A percentile compares a stretch with the other conserved stretches of the same genome.
phyloP scores from a whole-genome alignment of 2,888 invertebrate genomes.

The Philaethria dido region DNA sequence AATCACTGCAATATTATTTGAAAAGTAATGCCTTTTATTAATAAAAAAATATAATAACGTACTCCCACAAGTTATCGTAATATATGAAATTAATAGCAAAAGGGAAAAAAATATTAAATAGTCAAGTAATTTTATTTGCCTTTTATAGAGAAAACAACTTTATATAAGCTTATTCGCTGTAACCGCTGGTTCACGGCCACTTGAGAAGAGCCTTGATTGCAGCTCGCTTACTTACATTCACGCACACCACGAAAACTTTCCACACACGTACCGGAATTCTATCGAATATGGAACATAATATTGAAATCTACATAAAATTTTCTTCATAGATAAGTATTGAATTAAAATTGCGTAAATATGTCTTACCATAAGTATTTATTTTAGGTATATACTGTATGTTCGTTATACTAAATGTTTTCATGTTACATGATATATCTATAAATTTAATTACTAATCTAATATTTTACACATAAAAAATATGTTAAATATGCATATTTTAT shows the following conservation, averaged over 20 bases:
- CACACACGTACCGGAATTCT: constrained; percentile 9
- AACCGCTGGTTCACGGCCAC: constrained; percentile 66
- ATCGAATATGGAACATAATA: constrained; percentile 26
- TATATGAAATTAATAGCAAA: constrained; percentile 22
- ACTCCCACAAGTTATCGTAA: constrained; percentile 10
- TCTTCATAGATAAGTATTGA: constrained; percentile 23
- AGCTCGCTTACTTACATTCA: constrained; percentile 54
- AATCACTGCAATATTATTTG: constrained; percentile 32
- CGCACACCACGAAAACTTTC: constrained; percentile 35
- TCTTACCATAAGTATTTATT: neutral
- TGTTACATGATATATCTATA: neutral
- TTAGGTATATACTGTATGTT: neutral
- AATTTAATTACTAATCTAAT: neutral
- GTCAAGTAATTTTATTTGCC: constrained; percentile 29
- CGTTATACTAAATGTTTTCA: neutral
- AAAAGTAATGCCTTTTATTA: constrained; percentile 28
- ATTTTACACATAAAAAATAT: too few species aligned
- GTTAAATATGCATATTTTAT: too few species aligned
- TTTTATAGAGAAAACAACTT: constrained; percentile 29
- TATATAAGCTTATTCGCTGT: constrained; percentile 57
- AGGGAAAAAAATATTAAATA: constrained; percentile 23
- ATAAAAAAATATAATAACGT: constrained; percentile 17
- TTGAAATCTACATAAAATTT: constrained; percentile 40
- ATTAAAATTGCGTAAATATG: constrained; percentile 33
- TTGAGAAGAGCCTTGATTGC: constrained; percentile 70